Evolutionary conservation across 2,113 vertebrate genomes (phyloP), one percentile per base, ranked within the genome.

Genomic region (Megalops atlanticus): DNA sequence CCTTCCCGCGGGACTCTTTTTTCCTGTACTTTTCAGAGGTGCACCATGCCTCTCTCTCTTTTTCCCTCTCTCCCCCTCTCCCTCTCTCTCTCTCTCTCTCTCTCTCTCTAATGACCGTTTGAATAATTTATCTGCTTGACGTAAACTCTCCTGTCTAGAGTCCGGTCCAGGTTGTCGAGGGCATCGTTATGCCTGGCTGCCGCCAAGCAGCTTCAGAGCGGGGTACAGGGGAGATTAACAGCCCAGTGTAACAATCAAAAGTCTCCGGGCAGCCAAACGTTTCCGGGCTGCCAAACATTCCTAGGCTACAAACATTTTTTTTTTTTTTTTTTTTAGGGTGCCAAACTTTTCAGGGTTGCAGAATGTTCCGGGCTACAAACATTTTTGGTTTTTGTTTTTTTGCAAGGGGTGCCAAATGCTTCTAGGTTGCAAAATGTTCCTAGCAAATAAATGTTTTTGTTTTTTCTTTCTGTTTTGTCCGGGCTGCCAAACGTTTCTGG

Each of bases 181-280:
- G 10, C 77, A 16, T 49, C 15, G 79, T 75, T 79, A 12, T 39
- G 58, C 68, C 77, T 73, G 76, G 38, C 47, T 82, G 68, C 76
- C n/a, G n/a, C 52, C 21, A 24, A 58, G 52, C 52, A 5, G 21
- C 52, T 8, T 58, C 52, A 58, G 8, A 58, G 21, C 52, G 58
- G 76, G 69, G 70, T 79, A n/a, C n/a, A n/a, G n/a, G n/a, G n/a
- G n/a, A 47, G 76, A 84, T 84, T 85, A 81, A 68, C 71, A 80
- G 72, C 79, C n/a, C 72, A 31, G 36, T 3, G 24, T n/a, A 18
- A 24, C 5, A 24, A n/a, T 24, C 52, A 24, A 58, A 58, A 5
- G 52, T 5, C 21, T 58, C 14, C 14, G 43, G 43, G 43, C 43
- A 10, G 14, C 52, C 52, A 24, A 58, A 58, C 6, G 52, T 5